Conservation (phyloP, 2,888 invertebrate species). For the Tipula lateralis region DNA sequence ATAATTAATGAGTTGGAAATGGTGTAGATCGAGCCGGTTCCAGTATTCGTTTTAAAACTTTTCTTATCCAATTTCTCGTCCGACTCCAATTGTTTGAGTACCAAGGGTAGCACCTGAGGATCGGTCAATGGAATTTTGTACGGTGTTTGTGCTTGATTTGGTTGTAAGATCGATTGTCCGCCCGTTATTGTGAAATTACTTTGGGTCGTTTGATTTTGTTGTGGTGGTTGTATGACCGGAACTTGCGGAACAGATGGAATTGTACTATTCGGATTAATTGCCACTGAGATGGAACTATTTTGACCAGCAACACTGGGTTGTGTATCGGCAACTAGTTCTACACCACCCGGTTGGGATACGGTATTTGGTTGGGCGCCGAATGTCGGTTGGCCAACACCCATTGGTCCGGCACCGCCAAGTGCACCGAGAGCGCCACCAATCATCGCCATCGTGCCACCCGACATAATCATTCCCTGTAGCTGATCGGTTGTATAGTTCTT, state of each 20-base stretch:
- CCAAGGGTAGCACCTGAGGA: conserved; percentile 6
- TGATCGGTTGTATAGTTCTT: not conserved
- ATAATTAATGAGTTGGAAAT: not conserved
- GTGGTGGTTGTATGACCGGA: not conserved
- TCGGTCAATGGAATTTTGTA: not conserved
- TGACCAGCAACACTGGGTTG: not conserved
- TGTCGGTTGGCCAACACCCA: not conserved
- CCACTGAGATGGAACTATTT: not conserved
- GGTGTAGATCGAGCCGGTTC: not conserved
- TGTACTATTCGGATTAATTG: not conserved
- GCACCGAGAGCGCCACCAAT: not conserved
- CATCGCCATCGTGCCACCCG: not conserved
- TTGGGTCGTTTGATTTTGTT: not conserved
- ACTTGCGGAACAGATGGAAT: not conserved
- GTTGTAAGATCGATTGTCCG: not conserved
- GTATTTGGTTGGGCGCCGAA: not conserved
- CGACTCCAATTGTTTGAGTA: not conserved
- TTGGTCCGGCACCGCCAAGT: not conserved
- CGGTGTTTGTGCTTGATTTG: not conserved
- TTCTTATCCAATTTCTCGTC: not conserved
- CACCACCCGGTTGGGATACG: not conserved
- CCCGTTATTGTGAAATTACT: not conserved
- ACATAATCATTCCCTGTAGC: not conserved
- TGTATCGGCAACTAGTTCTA: not conserved
- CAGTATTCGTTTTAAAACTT: not conserved